Conservation (phyloP, 2,888 invertebrate species). For the Leucania comma region DNA sequence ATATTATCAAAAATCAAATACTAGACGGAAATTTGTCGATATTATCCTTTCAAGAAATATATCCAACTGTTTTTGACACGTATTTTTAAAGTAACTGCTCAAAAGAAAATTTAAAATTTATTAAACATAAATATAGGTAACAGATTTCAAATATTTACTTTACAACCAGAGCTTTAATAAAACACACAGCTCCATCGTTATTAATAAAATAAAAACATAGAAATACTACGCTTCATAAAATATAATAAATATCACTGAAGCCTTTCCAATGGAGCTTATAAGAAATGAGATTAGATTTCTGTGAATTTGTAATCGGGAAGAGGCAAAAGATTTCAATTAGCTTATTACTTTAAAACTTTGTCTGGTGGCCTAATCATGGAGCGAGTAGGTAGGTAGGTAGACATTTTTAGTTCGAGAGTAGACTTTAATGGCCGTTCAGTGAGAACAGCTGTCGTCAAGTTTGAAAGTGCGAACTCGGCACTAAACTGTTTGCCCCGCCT, state of each 20-base stretch:
- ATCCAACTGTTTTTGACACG: neutral
- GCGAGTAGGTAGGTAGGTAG: conserved; percentile 33
- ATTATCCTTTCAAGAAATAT: neutral
- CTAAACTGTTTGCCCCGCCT: conserved; percentile 62
- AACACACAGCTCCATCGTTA: neutral
- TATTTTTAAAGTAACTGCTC: neutral
- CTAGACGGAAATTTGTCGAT: neutral
- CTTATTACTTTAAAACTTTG: conserved; percentile 19
- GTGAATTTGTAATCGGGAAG: conserved; percentile 18
- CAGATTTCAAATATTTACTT: neutral
- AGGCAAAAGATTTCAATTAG: conserved; percentile 26
- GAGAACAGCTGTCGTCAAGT: conserved; percentile 76
- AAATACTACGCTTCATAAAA: neutral
- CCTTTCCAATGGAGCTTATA: conserved; percentile 3
- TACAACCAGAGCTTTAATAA: neutral
- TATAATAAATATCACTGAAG: conserved; percentile 19
- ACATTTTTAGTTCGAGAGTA: conserved; percentile 70
- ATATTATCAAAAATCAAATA: conserved; percentile 9
- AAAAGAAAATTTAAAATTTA: neutral
- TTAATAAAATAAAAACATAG: conserved; percentile 9
- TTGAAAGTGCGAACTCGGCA: conserved; percentile 70
- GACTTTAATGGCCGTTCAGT: conserved; percentile 74
- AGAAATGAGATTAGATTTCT: conserved; percentile 28
- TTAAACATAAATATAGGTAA: neutral
- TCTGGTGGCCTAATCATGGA: conserved; percentile 59